Conservation (phyloP, 92 coral and sea anemone species). For the Actinernus sp. region DNA sequence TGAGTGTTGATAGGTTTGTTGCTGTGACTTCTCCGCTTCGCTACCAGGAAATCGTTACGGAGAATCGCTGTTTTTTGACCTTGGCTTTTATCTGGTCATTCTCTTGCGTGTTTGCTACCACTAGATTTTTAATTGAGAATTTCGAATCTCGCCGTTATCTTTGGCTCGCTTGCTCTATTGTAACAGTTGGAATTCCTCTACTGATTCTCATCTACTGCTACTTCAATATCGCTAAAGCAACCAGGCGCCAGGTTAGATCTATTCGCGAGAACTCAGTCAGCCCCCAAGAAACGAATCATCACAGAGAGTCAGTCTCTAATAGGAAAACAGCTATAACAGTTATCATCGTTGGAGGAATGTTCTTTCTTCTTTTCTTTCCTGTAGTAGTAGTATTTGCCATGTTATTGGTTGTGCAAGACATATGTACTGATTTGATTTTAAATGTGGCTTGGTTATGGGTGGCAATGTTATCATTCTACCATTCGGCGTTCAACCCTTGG, state of each 20-base stretch:
- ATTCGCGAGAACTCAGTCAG: conserved; percentile 12
- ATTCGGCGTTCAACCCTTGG: conserved; percentile 72
- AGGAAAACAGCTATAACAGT: conserved; percentile 54
- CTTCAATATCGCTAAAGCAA: conserved; percentile 30
- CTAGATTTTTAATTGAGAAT: conserved; percentile 23
- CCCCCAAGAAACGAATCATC: neutral
- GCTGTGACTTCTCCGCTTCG: conserved; percentile 41
- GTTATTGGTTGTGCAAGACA: conserved; percentile 34
- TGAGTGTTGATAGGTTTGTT: conserved; percentile 57
- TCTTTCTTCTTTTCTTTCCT: conserved; percentile 48
- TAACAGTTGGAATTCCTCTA: conserved; percentile 54
- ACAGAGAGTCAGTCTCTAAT: conserved; percentile 14
- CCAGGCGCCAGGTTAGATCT: conserved; percentile 34
- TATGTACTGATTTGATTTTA: conserved; percentile 20
- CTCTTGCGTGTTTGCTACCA: conserved; percentile 34
- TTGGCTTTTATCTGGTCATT: conserved; percentile 37
- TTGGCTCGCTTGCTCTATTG: conserved; percentile 58
- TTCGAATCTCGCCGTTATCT: conserved; percentile 20
- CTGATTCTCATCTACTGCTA: conserved; percentile 33
- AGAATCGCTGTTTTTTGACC: conserved; percentile 43
- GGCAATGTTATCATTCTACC: conserved; percentile 61
- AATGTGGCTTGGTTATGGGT: conserved; percentile 65
- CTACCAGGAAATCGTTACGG: conserved; percentile 51
- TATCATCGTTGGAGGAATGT: conserved; percentile 34
- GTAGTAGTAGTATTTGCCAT: conserved; percentile 44